Conservation (phyloP, 1,140 invertebrate species). For the Zaprionus nigranus region DNA sequence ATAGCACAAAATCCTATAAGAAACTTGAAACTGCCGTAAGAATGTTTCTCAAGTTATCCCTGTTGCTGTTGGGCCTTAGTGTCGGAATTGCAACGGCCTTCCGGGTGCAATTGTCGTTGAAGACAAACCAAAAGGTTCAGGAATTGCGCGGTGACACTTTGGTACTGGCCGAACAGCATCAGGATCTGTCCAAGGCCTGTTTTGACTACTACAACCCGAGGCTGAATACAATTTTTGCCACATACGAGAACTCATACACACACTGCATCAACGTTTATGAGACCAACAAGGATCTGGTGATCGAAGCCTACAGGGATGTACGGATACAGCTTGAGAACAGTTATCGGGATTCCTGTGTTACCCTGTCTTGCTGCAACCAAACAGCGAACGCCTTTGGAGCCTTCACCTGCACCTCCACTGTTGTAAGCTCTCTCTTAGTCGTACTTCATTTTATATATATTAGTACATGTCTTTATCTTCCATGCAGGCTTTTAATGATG, state of each 20-base stretch:
- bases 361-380: neutral
- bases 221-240: neutral
- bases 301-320: neutral
- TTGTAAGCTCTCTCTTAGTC: neutral
- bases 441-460: neutral
- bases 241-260: conserved; percentile 19
- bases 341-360: conserved; percentile 3
- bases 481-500: conserved; percentile 25
- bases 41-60: conserved; percentile 23
- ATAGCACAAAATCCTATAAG: neutral
- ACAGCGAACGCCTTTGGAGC: neutral
- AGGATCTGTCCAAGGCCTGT: neutral
- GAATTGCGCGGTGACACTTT: conserved; percentile 7
- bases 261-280: neutral
- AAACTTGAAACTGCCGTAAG: neutral
- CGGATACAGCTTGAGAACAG: neutral
- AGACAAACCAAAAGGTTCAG: neutral
- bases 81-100: neutral
- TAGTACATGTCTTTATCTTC: neutral
- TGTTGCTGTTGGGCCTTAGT: conserved; percentile 24
- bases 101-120: neutral
- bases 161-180: conserved; percentile 25
- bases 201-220: conserved; percentile 30
- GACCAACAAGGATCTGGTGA: neutral
- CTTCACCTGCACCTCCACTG: conserved; percentile 21